Percentiles rank a stretch among this genome's conserved stretches.
phyloP scores from a whole-genome alignment of 2,113 vertebrate genomes.

The Urocolius indicus region DNA sequence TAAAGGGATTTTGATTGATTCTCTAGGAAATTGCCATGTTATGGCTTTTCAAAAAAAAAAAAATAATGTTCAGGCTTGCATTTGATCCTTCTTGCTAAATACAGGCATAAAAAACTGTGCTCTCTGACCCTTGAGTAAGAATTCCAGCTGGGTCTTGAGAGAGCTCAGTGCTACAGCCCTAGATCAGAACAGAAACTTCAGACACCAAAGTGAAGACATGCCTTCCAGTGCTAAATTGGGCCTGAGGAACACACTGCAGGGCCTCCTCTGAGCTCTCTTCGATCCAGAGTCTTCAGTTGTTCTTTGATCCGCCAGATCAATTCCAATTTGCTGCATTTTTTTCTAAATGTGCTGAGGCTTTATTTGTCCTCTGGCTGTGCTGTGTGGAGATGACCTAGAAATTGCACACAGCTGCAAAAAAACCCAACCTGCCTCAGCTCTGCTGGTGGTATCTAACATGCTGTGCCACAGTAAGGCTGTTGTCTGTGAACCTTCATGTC shows the following conservation, averaged over 20 bases:
- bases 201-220: neutral
- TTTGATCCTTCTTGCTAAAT: neutral
- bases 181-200: neutral
- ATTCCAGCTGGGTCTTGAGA: neutral
- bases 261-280: neutral
- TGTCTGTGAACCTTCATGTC: neutral
- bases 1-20: neutral
- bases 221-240: neutral
- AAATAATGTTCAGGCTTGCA: neutral
- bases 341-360: neutral
- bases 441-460: neutral
- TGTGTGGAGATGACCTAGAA: neutral
- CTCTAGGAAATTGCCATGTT: neutral
- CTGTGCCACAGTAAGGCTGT: neutral
- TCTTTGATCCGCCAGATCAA: neutral
- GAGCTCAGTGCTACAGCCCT: neutral
- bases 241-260: neutral
- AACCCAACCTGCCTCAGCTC: neutral
- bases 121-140: neutral
- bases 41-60: neutral
- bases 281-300: neutral
- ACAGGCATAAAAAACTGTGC: neutral
- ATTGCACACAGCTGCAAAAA: neutral
- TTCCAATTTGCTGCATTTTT: neutral
- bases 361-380: neutral